These are phyloP conservation scores for Xyrauchen texanus DNA, from an alignment of 2,113 vertebrate species.

Conservation along the genomic window DNA sequence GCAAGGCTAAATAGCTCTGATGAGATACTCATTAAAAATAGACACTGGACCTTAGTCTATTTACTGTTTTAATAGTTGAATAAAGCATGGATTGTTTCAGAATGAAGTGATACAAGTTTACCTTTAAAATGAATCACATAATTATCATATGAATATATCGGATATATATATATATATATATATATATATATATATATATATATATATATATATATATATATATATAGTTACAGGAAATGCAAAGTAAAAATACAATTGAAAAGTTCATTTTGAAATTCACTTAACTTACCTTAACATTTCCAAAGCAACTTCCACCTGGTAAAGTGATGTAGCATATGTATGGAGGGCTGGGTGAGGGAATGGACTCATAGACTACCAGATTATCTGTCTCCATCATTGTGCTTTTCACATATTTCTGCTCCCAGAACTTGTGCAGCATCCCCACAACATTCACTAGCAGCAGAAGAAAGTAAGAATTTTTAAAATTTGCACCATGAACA, in stretches of 20 bases:
- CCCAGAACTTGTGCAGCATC: conserved; percentile 89
- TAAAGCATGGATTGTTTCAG: background rate
- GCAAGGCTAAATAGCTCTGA: conserved; percentile 8
- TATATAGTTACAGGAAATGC: no score
- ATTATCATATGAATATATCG: no score
- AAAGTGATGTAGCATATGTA: conserved; percentile 87
- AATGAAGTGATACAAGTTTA: no score
- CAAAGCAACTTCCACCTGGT: conserved; percentile 89
- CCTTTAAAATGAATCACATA: no score
- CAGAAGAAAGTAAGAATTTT: background rate
- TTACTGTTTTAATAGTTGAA: conserved; percentile 1
- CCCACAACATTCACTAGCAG: conserved; percentile 84
- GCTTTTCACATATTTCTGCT: conserved; percentile 78
- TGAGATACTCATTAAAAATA: background rate
- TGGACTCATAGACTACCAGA: conserved; percentile 80
- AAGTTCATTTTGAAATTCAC: background rate
- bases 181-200: no score
- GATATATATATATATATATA: no score
- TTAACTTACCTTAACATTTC: conserved; percentile 83
- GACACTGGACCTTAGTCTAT: no score
- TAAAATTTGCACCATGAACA: no score
- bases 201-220: no score
- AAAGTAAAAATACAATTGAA: no score
- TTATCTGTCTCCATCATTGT: conserved; percentile 69
- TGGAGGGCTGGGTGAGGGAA: conserved; percentile 77